Conservation (phyloP, 92 coral and sea anemone species). For the Metridium senile region DNA sequence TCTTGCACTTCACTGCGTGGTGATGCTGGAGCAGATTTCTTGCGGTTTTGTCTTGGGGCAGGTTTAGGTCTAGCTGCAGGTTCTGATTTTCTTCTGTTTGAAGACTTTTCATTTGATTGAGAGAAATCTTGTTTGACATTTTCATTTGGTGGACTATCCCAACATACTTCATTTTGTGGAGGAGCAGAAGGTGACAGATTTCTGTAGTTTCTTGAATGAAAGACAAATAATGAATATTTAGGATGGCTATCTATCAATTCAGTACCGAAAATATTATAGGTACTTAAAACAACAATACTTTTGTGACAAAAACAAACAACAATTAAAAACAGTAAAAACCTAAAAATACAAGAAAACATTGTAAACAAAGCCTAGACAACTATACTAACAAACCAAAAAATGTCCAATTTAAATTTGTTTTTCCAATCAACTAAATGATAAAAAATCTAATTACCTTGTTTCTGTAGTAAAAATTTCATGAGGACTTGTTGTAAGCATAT, state of each 20-base stretch:
- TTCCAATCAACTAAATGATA: too few relatives aligned
- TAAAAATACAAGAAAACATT: background rate
- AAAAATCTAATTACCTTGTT: too few relatives aligned
- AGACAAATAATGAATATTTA: too few relatives aligned
- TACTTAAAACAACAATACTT: too few relatives aligned
- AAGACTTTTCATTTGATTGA: background rate
- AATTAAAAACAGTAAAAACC: background rate
- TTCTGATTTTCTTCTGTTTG: slow-evolving; percentile 12
- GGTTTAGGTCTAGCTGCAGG: slow-evolving; percentile 23
- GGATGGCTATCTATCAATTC: too few relatives aligned
- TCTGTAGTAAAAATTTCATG: background rate
- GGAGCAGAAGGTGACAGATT: slow-evolving; percentile 29
- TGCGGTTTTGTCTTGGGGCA: slow-evolving; percentile 27
- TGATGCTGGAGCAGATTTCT: slow-evolving; percentile 27
- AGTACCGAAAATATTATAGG: too few relatives aligned
- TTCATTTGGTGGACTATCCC: background rate
- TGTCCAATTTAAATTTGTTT: too few relatives aligned
- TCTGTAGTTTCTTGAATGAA: background rate
- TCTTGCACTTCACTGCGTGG: background rate
- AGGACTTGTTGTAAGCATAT: background rate
- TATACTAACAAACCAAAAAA: too few relatives aligned
- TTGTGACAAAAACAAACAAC: background rate
- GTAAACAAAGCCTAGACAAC: too few relatives aligned
- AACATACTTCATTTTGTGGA: slow-evolving; percentile 16
- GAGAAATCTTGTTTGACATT: background rate